Conservation (phyloP, 2,797 vertebrate species). For the Etheostoma nigrum region DNA sequence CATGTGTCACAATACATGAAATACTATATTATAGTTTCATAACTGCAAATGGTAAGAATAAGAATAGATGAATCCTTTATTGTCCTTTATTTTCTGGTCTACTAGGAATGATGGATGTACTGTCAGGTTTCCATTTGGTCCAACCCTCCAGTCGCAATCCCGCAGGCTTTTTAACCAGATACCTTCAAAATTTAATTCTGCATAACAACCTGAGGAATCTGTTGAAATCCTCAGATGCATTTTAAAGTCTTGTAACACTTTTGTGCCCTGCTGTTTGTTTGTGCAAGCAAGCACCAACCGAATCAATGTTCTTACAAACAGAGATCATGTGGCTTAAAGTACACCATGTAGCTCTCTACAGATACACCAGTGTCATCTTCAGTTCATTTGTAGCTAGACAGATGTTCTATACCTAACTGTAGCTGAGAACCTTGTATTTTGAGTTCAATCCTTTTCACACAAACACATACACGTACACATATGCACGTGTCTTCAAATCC, state of each 20-base stretch:
- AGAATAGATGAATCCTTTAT: neutral
- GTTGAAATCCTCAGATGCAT: conserved; percentile 6
- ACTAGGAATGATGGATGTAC: neutral
- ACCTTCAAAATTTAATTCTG: neutral
- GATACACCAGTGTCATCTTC: neutral
- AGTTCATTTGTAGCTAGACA: conserved; percentile 9
- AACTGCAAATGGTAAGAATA: neutral
- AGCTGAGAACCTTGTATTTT: neutral
- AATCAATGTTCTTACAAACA: neutral
- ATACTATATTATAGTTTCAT: neutral
- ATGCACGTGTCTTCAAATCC: conserved; percentile 39
- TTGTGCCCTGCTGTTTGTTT: neutral
- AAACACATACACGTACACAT: neutral
- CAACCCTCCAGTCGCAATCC: neutral
- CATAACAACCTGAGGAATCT: too few relatives aligned
- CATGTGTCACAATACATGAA: neutral
- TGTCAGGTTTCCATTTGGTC: neutral
- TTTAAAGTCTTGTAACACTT: neutral
- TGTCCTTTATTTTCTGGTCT: neutral
- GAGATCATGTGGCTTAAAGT: neutral
- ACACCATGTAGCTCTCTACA: neutral
- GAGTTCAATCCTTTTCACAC: neutral
- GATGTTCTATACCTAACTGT: neutral
- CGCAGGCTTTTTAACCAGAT: neutral
- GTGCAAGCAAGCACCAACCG: neutral